A percentile compares a stretch with the other conserved stretches of the same genome.
Conservation (phyloP, 2,797 vertebrate genomes). For the Buceros bicornis region DNA sequence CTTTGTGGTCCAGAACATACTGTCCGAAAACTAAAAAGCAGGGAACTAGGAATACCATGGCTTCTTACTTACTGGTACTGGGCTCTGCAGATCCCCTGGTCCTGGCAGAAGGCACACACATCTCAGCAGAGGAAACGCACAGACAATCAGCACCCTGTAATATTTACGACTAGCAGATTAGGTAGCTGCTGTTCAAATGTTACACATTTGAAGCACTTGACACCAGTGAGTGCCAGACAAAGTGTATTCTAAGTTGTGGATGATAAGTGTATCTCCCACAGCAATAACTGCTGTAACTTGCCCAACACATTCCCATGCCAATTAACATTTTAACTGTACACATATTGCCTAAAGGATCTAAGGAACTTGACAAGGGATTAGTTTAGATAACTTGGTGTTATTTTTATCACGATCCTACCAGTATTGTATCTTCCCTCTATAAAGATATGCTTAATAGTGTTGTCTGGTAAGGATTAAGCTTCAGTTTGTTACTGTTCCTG, state of each 20-base stretch:
- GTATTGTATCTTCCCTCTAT: background rate
- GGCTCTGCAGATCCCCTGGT: accelerated
- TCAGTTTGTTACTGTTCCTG: background rate
- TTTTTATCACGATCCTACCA: conserved; percentile 59
- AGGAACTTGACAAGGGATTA: conserved; percentile 71
- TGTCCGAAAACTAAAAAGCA: background rate
- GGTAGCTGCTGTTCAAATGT: background rate
- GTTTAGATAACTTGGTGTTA: conserved; percentile 54
- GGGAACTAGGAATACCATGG: background rate
- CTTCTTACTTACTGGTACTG: background rate
- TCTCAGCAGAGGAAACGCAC: background rate
- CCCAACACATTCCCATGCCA: background rate
- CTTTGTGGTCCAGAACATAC: background rate
- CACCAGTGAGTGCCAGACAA: background rate
- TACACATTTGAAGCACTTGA: conserved; percentile 4
- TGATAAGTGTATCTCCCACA: background rate
- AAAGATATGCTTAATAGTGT: background rate
- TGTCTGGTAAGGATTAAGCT: background rate
- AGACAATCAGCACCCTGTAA: background rate
- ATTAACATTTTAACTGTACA: background rate
- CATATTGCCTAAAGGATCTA: conserved; percentile 37
- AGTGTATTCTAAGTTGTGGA: background rate
- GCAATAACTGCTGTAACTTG: conserved; percentile 30
- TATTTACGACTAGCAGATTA: background rate
- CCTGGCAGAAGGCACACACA: background rate